Conservation (phyloP, 2,113 vertebrate genomes). For the Paraplagusia blochii region DNA sequence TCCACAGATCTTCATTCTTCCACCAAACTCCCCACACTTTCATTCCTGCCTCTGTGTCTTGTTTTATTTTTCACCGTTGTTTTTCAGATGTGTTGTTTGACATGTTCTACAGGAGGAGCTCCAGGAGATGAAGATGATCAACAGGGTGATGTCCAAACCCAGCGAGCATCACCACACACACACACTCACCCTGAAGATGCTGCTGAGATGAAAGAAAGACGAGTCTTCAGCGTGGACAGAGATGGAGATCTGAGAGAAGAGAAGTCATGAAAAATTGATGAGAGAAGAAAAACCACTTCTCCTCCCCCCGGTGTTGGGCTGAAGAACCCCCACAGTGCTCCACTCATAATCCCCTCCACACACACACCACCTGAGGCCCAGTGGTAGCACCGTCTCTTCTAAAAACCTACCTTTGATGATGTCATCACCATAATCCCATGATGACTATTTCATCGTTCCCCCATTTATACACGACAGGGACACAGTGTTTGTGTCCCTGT, state of each 20-base stretch:
- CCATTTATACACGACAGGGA: neutral
- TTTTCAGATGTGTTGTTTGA: too few relatives aligned
- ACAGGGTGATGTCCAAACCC: constrained; percentile 19
- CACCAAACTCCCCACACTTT: too few relatives aligned
- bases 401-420: constrained; percentile 12
- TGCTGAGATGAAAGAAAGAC: constrained; percentile 75
- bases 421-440: neutral
- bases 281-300: constrained; percentile 73
- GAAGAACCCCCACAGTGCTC: constrained; percentile 64
- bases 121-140: constrained; percentile 19
- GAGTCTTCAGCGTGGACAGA: constrained; percentile 62
- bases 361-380: constrained; percentile 38
- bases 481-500: constrained; percentile 5
- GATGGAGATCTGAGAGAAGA: constrained; percentile 68
- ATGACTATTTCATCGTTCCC: neutral
- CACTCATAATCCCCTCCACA: constrained; percentile 61
- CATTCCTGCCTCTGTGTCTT: too few relatives aligned
- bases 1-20: too few relatives aligned
- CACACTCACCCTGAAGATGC: constrained; percentile 61
- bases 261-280: constrained; percentile 80
- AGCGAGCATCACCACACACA: constrained; percentile 17
- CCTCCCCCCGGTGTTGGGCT: constrained; percentile 63
- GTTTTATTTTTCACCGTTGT: too few relatives aligned
- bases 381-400: constrained; percentile 26
- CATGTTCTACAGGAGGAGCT: too few relatives aligned